Conservation (phyloP, 2,888 invertebrate species). For the Nomada ruficornis region DNA sequence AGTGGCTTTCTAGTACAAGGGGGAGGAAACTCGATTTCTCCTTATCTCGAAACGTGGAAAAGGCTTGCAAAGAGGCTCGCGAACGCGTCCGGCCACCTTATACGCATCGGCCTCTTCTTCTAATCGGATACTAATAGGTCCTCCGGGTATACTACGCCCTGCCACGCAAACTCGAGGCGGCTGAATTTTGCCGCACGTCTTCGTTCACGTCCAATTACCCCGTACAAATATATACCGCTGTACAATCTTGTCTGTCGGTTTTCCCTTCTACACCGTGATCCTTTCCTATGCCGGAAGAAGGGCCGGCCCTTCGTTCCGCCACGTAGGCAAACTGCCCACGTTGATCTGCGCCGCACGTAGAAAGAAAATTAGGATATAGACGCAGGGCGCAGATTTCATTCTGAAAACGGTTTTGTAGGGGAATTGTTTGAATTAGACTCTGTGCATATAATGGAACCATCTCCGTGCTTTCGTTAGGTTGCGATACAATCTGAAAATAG, state of each 20-base stretch:
- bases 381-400: conserved; percentile 24
- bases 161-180: conserved; percentile 52
- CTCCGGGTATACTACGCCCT: conserved; percentile 53
- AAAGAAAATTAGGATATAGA: conserved; percentile 68
- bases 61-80: conserved; percentile 57
- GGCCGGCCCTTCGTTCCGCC: conserved; percentile 55
- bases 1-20: conserved; percentile 50
- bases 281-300: conserved; percentile 23
- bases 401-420: conserved; percentile 18
- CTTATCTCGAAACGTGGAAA: conserved; percentile 70
- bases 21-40: conserved; percentile 68
- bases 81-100: conserved; percentile 28
- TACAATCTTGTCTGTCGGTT: conserved; percentile 29
- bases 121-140: conserved; percentile 74
- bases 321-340: conserved; percentile 65
- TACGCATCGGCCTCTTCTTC: conserved; percentile 56
- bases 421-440: conserved; percentile 56
- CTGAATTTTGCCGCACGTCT: conserved; percentile 67
- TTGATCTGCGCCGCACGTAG: conserved; percentile 51
- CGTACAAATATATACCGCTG: conserved; percentile 50
- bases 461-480: neutral
- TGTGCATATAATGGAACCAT: conserved; percentile 14
- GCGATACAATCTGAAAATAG: conserved; percentile 5
- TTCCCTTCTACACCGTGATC: conserved; percentile 47
- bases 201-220: conserved; percentile 66